Evolutionary conservation across 2,113 vertebrate genomes (phyloP), one percentile per base, ranked within the genome.

Genomic region (Melanerpes aurifrons): DNA sequence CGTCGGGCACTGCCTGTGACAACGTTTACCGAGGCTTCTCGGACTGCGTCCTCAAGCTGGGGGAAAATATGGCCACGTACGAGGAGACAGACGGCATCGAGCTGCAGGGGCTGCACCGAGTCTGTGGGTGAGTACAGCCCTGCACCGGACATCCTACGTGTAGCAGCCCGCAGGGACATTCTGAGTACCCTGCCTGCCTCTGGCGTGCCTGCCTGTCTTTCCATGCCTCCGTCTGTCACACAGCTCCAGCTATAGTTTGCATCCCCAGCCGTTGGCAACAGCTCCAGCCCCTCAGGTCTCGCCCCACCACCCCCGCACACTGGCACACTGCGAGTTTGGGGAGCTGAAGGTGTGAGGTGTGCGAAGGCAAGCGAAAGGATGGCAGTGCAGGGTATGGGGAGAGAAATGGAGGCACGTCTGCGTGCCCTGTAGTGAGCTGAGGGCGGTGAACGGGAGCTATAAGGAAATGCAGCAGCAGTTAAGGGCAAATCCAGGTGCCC

Each of bases 1-100:
- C 94, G 16, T 86, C 92, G 8, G 97, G 97, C 63, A 92, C 95
- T 24, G 63, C 88, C 69, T 98, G 98, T 15, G 90, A 96, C 31
- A 90, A 94, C 29, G 74, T 97, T 53, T 98, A 98, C 72, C 97
- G 90, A 66, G 97, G 98, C 64, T 98, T 98, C 72, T 98, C 98
- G 1, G 95, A 97, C 20, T 97, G 98, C 37, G 91, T 98, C 82
- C 97, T 98, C 92, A 97, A 97, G 86, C 96, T 98, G 89, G 97
- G 98, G 31, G 94, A 97, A n/a, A 97, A 96, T 45, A 97, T 97
- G 97, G 97, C 98, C 83, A 97, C 83, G 32, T 97, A 97, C 20
- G 89, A 96, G 54, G 32, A 88, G 86, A 95, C 87, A 69, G 97
- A 97, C 19, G 90, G 97, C 78, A 96, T 90, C 37, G 97, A 97